A percentile compares a stretch with the other conserved stretches of the same genome.
Conservation (phyloP, 1,140 invertebrate species). For the Pseudomyrmex flavicornis region DNA sequence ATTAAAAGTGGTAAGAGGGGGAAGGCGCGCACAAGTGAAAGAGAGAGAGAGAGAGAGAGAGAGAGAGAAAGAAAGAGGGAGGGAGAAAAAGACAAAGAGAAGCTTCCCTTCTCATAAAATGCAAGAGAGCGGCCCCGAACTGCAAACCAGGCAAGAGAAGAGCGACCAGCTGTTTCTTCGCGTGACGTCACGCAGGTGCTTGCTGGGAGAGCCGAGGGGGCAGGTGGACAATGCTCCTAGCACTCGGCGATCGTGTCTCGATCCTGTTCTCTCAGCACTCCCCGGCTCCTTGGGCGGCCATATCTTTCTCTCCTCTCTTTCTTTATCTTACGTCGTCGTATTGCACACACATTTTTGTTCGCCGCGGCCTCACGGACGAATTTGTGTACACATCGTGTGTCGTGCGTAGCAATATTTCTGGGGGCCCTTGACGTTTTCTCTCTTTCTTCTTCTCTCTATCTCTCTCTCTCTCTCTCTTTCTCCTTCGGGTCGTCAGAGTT, state of each 20-base stretch:
- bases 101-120: slow-evolving; percentile 40
- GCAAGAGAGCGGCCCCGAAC: slow-evolving; percentile 46
- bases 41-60: background rate
- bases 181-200: slow-evolving; percentile 78
- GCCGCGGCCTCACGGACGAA: background rate
- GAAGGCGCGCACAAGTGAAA: background rate
- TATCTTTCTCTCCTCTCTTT: slow-evolving; percentile 21
- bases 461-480: background rate
- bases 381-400: background rate
- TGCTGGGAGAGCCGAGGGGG: slow-evolving; percentile 66
- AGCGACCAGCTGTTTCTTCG: slow-evolving; percentile 79
- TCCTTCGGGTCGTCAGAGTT: background rate
- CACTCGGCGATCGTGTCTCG: slow-evolving; percentile 38
- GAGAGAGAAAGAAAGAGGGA: background rate
- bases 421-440: background rate
- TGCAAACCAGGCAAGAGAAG: slow-evolving; percentile 70
- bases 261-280: slow-evolving; percentile 49
- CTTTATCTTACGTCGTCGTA: background rate
- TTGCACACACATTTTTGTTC: background rate
- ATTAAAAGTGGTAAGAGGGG: background rate
- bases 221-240: slow-evolving; percentile 77
- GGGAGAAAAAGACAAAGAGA: slow-evolving; percentile 27
- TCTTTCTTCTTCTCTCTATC: background rate
- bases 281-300: background rate
- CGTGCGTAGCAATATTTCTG: background rate